Evolutionary conservation across 2,888 invertebrate species (phyloP).

Genomic region (Pandemis heparana): DNA sequence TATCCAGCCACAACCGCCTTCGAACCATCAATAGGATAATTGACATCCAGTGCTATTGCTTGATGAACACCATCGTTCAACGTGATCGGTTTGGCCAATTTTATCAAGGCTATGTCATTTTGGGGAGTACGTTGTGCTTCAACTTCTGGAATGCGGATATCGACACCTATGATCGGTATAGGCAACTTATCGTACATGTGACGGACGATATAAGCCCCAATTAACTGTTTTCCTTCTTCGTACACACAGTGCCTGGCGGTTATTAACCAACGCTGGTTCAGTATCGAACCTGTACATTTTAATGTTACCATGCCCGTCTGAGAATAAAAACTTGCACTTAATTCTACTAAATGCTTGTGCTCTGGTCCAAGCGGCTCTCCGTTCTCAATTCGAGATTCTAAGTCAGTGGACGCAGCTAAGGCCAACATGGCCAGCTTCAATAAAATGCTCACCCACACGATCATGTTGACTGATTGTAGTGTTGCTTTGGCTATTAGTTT

Average conservation of each 20-base stretch:
- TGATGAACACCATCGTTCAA: not conserved
- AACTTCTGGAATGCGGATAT: not conserved
- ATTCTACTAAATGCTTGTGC: not conserved
- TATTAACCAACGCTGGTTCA: constrained; percentile 2
- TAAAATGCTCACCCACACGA: not conserved
- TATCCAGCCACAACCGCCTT: not conserved
- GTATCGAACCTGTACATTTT: not conserved
- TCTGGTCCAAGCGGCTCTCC: not conserved
- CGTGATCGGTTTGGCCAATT: not conserved
- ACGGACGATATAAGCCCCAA: not conserved
- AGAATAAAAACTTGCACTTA: not conserved
- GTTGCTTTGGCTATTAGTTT: not conserved
- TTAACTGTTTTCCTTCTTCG: not conserved
- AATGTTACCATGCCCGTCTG: not conserved
- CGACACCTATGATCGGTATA: not conserved
- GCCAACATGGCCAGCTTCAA: not conserved
- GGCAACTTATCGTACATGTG: not conserved
- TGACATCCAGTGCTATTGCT: not conserved
- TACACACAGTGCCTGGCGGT: not conserved
- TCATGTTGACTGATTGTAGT: not conserved
- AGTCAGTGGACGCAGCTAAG: not conserved
- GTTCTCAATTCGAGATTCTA: not conserved
- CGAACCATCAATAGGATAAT: not conserved
- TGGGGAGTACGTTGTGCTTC: not conserved
- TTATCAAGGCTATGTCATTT: not conserved